Conservation (phyloP, 2,113 vertebrate species). For the Himantopus leucocephalus region DNA sequence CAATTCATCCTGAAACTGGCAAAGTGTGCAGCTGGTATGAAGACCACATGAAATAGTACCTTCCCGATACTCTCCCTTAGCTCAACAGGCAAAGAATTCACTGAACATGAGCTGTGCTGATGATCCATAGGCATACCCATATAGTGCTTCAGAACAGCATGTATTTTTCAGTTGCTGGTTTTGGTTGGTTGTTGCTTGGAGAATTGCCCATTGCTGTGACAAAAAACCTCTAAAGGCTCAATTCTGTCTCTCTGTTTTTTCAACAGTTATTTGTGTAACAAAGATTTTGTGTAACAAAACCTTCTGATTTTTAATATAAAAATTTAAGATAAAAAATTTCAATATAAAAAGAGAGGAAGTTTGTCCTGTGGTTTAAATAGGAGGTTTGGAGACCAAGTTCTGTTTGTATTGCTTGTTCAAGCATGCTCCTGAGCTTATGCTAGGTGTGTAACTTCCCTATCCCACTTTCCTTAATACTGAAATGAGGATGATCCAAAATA, state of each 20-base stretch:
- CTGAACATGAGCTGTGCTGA: not conserved
- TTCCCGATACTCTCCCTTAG: not conserved
- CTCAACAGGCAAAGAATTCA: not conserved
- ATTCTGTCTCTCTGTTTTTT: not conserved
- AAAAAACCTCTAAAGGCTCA: not conserved
- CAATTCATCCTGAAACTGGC: not conserved
- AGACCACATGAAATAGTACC: not conserved
- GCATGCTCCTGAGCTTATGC: not conserved
- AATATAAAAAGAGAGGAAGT: not conserved
- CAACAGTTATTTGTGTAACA: not conserved
- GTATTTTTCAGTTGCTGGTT: not conserved
- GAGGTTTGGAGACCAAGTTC: not conserved
- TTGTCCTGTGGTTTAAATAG: not conserved
- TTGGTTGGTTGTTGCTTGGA: not conserved
- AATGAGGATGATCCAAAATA: not conserved
- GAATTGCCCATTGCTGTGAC: not conserved
- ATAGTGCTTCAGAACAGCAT: not conserved
- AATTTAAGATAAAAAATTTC: not conserved
- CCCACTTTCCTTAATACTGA: not conserved
- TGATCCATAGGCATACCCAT: not conserved
- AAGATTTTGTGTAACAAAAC: not conserved
- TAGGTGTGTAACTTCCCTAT: not conserved
- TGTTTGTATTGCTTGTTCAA: not conserved
- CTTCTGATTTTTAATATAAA: not conserved
- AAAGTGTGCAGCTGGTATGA: not conserved